phyloP scores from a whole-genome alignment of 2,797 vertebrate species.

The Trachops cirrhosus region DNA sequence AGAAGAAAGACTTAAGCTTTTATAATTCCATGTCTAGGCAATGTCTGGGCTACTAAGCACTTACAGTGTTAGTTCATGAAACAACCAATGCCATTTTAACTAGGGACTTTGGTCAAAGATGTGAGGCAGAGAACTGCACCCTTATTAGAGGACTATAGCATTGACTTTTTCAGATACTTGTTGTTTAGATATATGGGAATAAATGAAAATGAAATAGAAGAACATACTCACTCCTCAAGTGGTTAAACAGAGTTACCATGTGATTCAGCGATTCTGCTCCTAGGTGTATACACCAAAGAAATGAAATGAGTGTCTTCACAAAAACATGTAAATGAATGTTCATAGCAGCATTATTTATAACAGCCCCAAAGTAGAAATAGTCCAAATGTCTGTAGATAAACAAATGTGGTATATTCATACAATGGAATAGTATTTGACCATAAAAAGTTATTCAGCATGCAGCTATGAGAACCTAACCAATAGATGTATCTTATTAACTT shows the following conservation, averaged over 20 bases:
- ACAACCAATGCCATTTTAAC: background rate
- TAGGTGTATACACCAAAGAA: background rate
- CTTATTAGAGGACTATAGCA: background rate
- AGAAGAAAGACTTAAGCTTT: background rate
- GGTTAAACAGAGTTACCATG: background rate
- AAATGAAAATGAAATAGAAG: background rate
- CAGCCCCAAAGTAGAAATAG: background rate
- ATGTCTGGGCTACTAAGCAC: background rate
- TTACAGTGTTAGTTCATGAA: background rate
- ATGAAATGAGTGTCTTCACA: background rate
- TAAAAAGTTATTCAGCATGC: background rate
- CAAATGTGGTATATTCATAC: background rate
- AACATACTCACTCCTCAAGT: background rate
- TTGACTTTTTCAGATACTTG: background rate
- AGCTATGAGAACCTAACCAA: background rate
- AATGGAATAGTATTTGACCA: background rate
- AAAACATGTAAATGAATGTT: background rate
- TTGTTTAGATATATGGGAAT: background rate
- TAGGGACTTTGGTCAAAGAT: background rate
- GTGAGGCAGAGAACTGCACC: background rate
- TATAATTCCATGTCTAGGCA: background rate
- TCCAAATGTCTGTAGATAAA: background rate
- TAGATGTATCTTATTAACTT: constrained; percentile 42
- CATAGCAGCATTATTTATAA: background rate
- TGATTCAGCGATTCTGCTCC: background rate